Conservation (phyloP, 2,113 vertebrate species). For the Indri indri region DNA sequence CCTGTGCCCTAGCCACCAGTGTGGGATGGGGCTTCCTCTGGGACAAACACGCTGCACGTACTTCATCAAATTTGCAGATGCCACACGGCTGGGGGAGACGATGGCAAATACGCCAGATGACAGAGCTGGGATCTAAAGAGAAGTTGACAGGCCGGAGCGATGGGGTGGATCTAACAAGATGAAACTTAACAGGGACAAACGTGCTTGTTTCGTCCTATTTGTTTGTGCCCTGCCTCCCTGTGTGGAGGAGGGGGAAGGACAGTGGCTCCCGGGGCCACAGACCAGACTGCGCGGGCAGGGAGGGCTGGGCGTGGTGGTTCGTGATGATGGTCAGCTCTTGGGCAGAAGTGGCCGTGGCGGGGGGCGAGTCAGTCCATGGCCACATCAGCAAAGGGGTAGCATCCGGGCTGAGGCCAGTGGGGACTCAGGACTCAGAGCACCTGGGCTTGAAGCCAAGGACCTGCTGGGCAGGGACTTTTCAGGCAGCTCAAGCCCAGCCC, state of each 20-base stretch:
- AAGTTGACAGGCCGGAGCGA: conserved; percentile 9
- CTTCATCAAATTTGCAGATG: conserved; percentile 61
- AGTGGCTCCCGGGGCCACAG: background rate
- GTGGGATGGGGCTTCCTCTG: background rate
- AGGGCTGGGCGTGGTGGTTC: background rate
- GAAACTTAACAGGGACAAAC: conserved; percentile 51
- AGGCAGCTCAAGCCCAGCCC: too few species aligned
- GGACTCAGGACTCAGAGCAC: background rate
- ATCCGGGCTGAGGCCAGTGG: background rate
- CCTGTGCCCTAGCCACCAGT: background rate
- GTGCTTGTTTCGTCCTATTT: conserved; percentile 12
- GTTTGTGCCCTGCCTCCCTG: background rate
- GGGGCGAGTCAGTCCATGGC: background rate
- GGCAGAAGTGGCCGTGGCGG: background rate
- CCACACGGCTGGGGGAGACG: background rate
- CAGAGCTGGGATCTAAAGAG: conserved; percentile 49
- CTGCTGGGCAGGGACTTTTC: background rate
- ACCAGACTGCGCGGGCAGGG: too few species aligned
- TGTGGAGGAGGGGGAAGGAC: background rate
- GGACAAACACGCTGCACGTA: background rate
- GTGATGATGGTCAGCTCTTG: background rate
- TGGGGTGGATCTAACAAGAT: conserved; percentile 51
- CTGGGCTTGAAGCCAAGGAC: background rate
- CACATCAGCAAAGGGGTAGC: background rate
- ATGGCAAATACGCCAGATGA: background rate